Evolutionary conservation across 2,888 invertebrate genomes (phyloP), one percentile per base, ranked within the genome.

Genomic region (Caenorhabditis macrosperma): DNA sequence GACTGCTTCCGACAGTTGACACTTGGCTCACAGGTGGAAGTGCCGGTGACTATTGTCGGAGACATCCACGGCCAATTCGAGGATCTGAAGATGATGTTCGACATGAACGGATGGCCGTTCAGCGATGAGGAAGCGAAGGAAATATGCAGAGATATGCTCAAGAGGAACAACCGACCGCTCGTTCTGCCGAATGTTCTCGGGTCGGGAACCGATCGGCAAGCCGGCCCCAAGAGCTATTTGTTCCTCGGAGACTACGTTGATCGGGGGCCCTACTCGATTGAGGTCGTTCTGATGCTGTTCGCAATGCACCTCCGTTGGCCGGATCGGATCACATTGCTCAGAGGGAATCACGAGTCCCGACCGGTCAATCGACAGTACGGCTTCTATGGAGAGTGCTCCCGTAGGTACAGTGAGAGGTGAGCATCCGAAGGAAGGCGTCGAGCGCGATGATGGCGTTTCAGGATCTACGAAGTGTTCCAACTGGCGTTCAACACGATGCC

Each of bases 311-410:
- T 85, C 54, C 94, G 95, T 91, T 93, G 91, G 93, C 94, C 95
- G 88, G 92, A 93, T 82, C 94, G 95, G 91, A 96, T 99, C 89
- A 95, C 96, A 26, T 92, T 99, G 84, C 93, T 99, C 52, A 93
- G 99, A 90, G 99, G 99, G 76, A 99, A 99, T 92, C 98, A 99
- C 92, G 99, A 99, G 92, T 96, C 97, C 80, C 93, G 98, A 86
- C 97, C 96, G 0, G 88, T 89, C 46, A 89, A 89, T 75, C 82
- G 85, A 78, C 81, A 81, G 48, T 88, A 88, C 77, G 88, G 88
- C 9, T 88, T 88, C 79, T 88, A 81, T 64, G 68, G 80, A 38
- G 88, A 88, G 78, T 82, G 85, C 92, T 97, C 97, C 93, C 94
- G 97, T 91, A 94, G 98, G 90, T 97, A 96, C 93, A 75, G 96